A percentile compares a stretch with the other conserved stretches of the same genome.
These are phyloP conservation scores for Thalassaphorura encarpata DNA, from an alignment of 1,140 invertebrate species.

Conservation along the genomic window DNA sequence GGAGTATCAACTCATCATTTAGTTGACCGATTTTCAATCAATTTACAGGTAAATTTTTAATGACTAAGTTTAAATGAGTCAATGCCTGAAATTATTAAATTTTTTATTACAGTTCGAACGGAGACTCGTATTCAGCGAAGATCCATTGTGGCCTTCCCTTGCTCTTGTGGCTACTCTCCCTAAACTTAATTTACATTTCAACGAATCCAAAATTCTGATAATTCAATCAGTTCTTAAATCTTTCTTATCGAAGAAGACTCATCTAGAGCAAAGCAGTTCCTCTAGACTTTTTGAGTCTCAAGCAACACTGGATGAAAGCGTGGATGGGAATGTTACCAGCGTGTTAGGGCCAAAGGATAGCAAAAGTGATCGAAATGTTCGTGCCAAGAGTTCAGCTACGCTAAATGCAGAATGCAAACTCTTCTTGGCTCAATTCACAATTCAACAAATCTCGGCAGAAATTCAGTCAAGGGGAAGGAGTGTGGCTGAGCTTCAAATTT, in stretches of 20 bases:
- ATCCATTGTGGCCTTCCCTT: conserved; percentile 73
- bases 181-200: conserved; percentile 75
- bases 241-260: background rate
- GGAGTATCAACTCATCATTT: conserved; percentile 36
- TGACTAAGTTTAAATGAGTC: background rate
- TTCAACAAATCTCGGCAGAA: conserved; percentile 31
- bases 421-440: conserved; percentile 49
- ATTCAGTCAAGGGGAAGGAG: conserved; percentile 65
- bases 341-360: no score
- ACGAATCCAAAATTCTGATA: conserved; percentile 71
- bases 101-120: conserved; percentile 52
- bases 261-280: conserved; percentile 2
- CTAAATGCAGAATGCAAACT: conserved; percentile 52
- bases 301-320: conserved; percentile 11
- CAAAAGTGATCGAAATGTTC: no score
- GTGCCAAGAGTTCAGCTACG: no score
- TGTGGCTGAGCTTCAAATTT: conserved; percentile 81
- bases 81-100: background rate
- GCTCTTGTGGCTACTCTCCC: conserved; percentile 74
- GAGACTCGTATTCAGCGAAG: conserved; percentile 64
- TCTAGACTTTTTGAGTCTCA: conserved; percentile 10
- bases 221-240: conserved; percentile 43
- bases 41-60: background rate
- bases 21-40: conserved; percentile 4
- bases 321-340: background rate